phyloP scores from a whole-genome alignment of 2,797 vertebrate species.

The Nasua narica region DNA sequence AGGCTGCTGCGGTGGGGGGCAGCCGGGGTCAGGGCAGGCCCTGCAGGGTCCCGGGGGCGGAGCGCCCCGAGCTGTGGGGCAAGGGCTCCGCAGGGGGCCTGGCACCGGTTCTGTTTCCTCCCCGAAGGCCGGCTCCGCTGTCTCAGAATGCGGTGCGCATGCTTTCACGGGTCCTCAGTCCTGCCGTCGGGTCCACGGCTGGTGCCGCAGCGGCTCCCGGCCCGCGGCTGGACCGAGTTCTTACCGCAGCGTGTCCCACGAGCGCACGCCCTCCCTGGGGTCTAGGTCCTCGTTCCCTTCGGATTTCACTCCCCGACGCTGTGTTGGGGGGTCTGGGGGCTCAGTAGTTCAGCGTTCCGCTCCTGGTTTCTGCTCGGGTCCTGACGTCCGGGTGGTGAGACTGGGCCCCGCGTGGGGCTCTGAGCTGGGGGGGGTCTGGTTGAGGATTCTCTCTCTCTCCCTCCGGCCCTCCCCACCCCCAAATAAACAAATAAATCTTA shows the following conservation, averaged over 20 bases:
- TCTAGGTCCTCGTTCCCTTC: background rate
- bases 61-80: background rate
- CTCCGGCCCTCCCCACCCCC: background rate
- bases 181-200: accelerated
- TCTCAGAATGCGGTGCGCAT: background rate
- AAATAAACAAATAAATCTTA: background rate
- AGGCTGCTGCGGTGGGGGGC: no score
- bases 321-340: background rate
- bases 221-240: background rate
- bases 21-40: background rate
- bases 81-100: background rate
- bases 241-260: background rate
- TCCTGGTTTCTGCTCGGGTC: background rate
- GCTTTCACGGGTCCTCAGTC: accelerated
- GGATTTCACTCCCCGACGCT: background rate
- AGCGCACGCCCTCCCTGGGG: accelerated
- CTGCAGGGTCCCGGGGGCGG: background rate
- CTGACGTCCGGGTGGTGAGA: background rate
- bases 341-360: background rate
- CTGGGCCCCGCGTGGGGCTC: no score
- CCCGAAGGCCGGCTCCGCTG: background rate
- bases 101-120: background rate
- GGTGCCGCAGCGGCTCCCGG: background rate
- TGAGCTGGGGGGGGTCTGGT: background rate
- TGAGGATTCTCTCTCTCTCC: background rate